Evolutionary conservation across 1,140 invertebrate species (phyloP).

Genomic region (Bradynema listronoti): DNA sequence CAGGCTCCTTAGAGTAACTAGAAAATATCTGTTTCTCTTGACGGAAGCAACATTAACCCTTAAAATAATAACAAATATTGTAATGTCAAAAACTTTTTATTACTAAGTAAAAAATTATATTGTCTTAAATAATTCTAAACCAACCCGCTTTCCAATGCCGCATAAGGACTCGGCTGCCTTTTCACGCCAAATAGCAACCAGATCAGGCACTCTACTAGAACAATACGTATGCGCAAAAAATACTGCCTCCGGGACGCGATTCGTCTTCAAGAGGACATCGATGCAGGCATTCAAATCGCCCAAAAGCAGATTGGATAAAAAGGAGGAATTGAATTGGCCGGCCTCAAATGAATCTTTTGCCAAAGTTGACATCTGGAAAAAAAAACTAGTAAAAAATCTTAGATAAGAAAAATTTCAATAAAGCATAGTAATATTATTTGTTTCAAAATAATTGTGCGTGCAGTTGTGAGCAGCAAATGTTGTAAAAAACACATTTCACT

Average conservation of each 20-base stretch:
- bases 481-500: conserved; percentile 2
- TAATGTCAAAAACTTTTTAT: too few species aligned
- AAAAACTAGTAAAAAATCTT: conserved; percentile 1
- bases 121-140: background rate
- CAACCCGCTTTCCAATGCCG: conserved; percentile 42
- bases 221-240: conserved; percentile 72
- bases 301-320: conserved; percentile 80
- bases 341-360: conserved; percentile 63
- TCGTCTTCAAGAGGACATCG: conserved; percentile 78
- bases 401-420: background rate
- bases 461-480: conserved; percentile 12
- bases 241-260: conserved; percentile 69
- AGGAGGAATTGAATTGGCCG: conserved; percentile 89
- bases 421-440: background rate
- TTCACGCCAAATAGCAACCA: conserved; percentile 63
- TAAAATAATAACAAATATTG: too few species aligned
- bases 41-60: too few species aligned
- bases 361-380: conserved; percentile 59
- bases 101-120: too few species aligned
- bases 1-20: too few species aligned
- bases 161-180: conserved; percentile 20
- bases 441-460: conserved; percentile 10
- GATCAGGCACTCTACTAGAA: conserved; percentile 75
- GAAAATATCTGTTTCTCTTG: too few species aligned
- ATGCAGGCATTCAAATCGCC: conserved; percentile 84